Conservation (phyloP, 92 coral and sea anemone genomes). For the Zoanthus sociatus region DNA sequence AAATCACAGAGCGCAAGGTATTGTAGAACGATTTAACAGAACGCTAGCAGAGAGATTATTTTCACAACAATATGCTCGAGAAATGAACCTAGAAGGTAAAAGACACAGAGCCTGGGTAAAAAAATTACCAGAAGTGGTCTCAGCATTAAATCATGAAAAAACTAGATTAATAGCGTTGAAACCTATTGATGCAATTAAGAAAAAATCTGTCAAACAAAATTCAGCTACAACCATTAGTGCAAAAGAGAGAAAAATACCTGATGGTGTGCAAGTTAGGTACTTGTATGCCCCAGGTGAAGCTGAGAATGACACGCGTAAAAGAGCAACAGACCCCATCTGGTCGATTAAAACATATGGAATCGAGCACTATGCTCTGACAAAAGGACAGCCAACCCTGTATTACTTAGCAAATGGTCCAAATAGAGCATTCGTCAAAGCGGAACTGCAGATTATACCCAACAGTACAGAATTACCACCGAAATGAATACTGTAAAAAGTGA, state of each 20-base stretch:
- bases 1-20: constrained; percentile 40
- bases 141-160: constrained; percentile 27
- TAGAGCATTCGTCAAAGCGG: constrained; percentile 36
- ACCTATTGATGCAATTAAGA: constrained; percentile 22
- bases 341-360: constrained; percentile 3
- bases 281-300: constrained; percentile 43
- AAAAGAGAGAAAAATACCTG: neutral
- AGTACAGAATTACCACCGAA: constrained; percentile 21
- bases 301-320: constrained; percentile 18
- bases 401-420: constrained; percentile 11
- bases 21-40: constrained; percentile 41
- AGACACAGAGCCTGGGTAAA: constrained; percentile 43
- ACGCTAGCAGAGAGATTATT: constrained; percentile 42
- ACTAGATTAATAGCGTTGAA: constrained; percentile 36
- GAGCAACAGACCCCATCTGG: constrained; percentile 55
- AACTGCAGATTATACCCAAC: constrained; percentile 33
- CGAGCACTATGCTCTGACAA: neutral
- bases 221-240: neutral
- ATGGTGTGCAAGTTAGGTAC: constrained; percentile 21
- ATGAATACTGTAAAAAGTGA: neutral
- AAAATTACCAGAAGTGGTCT: constrained; percentile 27
- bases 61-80: constrained; percentile 41
- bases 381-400: constrained; percentile 41
- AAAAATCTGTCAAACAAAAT: constrained; percentile 32
- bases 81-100: constrained; percentile 6